A percentile compares a stretch with the other conserved stretches of the same genome.
These are phyloP conservation scores for Agrotis segetum DNA, from an alignment of 2,888 invertebrate species.

Conservation along the genomic window DNA sequence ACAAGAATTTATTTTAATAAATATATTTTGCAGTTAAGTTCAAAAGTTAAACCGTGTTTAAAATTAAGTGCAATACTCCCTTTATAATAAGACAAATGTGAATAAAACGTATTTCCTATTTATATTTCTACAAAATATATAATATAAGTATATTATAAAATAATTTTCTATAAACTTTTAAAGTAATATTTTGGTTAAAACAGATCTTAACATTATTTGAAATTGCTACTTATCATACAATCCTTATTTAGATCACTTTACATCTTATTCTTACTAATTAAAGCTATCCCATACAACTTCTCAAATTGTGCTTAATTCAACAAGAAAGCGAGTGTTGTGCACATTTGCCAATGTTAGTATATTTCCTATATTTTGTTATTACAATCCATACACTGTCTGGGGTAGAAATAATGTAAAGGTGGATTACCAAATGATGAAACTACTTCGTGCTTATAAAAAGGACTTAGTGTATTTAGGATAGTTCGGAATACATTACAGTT, in stretches of 20 bases:
- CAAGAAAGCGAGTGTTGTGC: conserved; percentile 80
- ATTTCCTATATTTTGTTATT: conserved; percentile 38
- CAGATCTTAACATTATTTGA: conserved; percentile 56
- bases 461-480: conserved; percentile 28
- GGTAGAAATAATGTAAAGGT: conserved; percentile 17
- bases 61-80: conserved; percentile 46
- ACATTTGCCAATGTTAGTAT: conserved; percentile 52
- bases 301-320: conserved; percentile 84
- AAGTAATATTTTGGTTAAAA: conserved; percentile 55
- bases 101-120: conserved; percentile 48
- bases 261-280: conserved; percentile 85
- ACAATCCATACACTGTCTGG: conserved; percentile 34
- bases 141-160: conserved; percentile 31
- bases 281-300: conserved; percentile 91
- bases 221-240: conserved; percentile 67
- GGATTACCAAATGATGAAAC: conserved; percentile 43
- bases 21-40: conserved; percentile 33
- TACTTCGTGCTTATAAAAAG: conserved; percentile 50
- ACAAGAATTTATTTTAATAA: conserved; percentile 41
- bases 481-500: conserved; percentile 11
- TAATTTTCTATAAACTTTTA: conserved; percentile 15
- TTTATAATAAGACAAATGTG: conserved; percentile 34
- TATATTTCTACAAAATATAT: conserved; percentile 59
- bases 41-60: conserved; percentile 39
- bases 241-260: conserved; percentile 77